These are phyloP conservation scores for Synergus japonicus DNA, from an alignment of 2,888 invertebrate genomes.

Conservation along the genomic window DNA sequence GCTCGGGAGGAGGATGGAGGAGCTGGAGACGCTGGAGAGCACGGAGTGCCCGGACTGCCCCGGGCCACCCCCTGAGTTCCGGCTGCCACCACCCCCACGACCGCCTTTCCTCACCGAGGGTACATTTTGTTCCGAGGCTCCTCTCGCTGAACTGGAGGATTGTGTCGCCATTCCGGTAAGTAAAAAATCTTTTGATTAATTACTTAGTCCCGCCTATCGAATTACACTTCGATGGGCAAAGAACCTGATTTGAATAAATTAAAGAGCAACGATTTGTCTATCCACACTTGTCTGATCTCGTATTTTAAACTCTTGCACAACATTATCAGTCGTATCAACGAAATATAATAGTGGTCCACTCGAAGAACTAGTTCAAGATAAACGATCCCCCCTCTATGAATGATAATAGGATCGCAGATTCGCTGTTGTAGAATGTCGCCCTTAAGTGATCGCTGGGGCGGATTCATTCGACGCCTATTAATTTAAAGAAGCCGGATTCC, in stretches of 20 bases:
- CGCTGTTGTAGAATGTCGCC: constrained; percentile 19
- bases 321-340: constrained; percentile 3
- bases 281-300: neutral
- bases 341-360: constrained; percentile 29
- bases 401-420: constrained; percentile 29
- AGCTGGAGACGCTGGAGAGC: constrained; percentile 84
- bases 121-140: constrained; percentile 85
- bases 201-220: neutral
- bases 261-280: constrained; percentile 1
- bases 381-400: constrained; percentile 9
- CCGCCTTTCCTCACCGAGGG: constrained; percentile 85
- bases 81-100: constrained; percentile 86
- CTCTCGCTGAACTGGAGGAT: constrained; percentile 85
- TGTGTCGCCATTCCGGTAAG: constrained; percentile 89
- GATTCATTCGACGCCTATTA: constrained; percentile 41
- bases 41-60: constrained; percentile 86
- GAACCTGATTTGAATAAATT: neutral
- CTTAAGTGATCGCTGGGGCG: constrained; percentile 34
- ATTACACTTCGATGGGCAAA: neutral
- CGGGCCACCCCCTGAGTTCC: constrained; percentile 86
- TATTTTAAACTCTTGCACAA: neutral
- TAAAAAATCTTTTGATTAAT: constrained; percentile 57
- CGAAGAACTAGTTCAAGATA: constrained; percentile 1
- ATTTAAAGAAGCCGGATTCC: constrained; percentile 29
- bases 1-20: constrained; percentile 83